phyloP scores from a whole-genome alignment of 2,797 vertebrate genomes.

The Lacerta bilineata region DNA sequence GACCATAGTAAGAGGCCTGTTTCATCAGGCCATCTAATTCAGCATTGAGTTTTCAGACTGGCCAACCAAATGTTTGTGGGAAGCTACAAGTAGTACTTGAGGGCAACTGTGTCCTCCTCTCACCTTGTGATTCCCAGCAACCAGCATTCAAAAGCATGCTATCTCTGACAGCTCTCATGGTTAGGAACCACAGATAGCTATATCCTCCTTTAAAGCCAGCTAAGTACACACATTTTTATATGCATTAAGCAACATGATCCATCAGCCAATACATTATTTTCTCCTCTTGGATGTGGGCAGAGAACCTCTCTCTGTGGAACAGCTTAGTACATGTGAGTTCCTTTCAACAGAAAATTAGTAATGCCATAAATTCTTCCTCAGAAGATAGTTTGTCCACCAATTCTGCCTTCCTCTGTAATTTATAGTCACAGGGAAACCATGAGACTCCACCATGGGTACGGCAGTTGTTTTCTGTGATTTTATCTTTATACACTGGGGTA shows the following conservation, averaged over 20 bases:
- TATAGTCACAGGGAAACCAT: not conserved
- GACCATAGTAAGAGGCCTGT: no score
- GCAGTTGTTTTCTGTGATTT: not conserved
- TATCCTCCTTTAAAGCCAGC: no score
- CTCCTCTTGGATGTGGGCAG: not conserved
- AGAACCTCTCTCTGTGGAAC: not conserved
- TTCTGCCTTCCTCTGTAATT: not conserved
- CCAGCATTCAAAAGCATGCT: no score
- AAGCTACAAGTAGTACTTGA: no score
- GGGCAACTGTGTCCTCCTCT: no score
- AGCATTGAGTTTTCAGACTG: no score
- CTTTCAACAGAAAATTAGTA: not conserved
- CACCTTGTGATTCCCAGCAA: no score
- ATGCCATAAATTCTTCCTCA: not conserved
- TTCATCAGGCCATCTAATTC: no score
- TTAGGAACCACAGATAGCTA: no score
- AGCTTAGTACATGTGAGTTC: not conserved
- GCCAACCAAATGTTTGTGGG: no score
- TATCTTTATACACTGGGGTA: not conserved
- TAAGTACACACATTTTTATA: not conserved
- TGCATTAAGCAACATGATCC: not conserved
- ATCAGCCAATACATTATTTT: not conserved
- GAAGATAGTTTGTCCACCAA: not conserved
- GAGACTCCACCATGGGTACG: not conserved
- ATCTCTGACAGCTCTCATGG: no score